These are phyloP conservation scores for Picathartes gymnocephalus DNA, from an alignment of 2,113 vertebrate genomes.

Conservation along the genomic window DNA sequence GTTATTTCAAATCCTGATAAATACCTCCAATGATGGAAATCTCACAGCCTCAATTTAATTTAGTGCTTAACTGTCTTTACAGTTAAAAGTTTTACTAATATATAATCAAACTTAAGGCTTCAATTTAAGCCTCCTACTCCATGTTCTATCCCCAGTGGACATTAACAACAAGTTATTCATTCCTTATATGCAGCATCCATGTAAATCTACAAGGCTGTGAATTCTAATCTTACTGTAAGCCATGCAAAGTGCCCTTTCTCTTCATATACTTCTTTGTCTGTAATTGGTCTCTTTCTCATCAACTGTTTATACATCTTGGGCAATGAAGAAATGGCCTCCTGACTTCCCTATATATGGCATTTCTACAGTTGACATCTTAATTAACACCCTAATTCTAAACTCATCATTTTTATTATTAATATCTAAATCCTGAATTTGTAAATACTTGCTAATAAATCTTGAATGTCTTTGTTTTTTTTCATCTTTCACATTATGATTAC, in stretches of 20 bases:
- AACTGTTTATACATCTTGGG: neutral
- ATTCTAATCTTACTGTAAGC: neutral
- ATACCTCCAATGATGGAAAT: neutral
- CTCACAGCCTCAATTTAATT: neutral
- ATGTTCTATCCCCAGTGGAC: neutral
- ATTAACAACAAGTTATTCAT: neutral
- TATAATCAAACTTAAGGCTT: neutral
- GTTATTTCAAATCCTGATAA: neutral
- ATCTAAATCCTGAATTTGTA: neutral
- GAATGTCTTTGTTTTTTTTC: neutral
- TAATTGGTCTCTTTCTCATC: neutral
- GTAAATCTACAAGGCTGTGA: neutral
- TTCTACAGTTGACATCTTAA: neutral
- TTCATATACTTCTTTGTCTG: neutral
- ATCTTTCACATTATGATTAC: neutral
- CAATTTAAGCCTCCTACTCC: conserved; percentile 8
- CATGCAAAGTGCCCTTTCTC: neutral
- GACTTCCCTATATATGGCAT: neutral
- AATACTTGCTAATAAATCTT: neutral
- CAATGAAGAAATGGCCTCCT: neutral
- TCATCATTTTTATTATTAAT: neutral
- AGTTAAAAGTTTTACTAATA: neutral
- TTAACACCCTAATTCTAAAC: neutral
- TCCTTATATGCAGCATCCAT: neutral
- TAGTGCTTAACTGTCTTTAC: neutral